These are phyloP conservation scores for Cerastoderma edule DNA, from an alignment of 2,888 invertebrate species.

Conservation along the genomic window DNA sequence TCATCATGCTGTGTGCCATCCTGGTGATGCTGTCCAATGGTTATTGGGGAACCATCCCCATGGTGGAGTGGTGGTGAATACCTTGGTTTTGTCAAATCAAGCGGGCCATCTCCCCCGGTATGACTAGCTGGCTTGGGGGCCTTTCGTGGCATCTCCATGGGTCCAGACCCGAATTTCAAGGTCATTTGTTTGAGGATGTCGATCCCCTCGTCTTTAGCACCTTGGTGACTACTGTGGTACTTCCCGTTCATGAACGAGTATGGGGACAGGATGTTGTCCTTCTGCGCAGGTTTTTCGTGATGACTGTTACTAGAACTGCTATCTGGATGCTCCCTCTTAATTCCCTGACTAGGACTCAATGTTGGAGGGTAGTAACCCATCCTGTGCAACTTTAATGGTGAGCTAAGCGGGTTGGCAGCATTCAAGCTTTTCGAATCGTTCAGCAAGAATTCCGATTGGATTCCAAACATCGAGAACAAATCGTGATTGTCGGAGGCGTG, in stretches of 20 bases:
- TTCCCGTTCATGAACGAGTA: conserved; percentile 60
- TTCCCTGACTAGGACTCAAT: conserved; percentile 23
- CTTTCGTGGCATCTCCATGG: conserved; percentile 40
- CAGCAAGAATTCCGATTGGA: conserved; percentile 75
- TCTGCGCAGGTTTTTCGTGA: background rate
- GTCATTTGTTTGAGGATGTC: conserved; percentile 79
- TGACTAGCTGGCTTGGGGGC: conserved; percentile 1
- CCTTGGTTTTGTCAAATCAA: conserved; percentile 79
- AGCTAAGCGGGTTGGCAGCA: conserved; percentile 27
- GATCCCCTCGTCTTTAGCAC: conserved; percentile 60
- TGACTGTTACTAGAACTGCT: conserved; percentile 33
- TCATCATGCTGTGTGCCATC: conserved; percentile 38
- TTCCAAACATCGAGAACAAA: conserved; percentile 79
- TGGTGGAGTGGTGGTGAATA: conserved; percentile 52
- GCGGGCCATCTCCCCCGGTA: conserved; percentile 68
- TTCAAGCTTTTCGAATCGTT: conserved; percentile 62
- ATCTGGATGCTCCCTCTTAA: conserved; percentile 55
- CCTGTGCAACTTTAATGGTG: conserved; percentile 40
- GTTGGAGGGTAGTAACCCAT: conserved; percentile 19
- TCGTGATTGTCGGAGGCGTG: conserved; percentile 83
- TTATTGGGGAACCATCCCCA: background rate
- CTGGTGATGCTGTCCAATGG: background rate
- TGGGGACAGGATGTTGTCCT: conserved; percentile 33
- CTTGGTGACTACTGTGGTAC: conserved; percentile 42
- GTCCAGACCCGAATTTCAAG: conserved; percentile 74